A percentile compares a stretch with the other conserved stretches of the same genome.
phyloP scores from a whole-genome alignment of 1,140 invertebrate species.

The Gryon sp. region DNA sequence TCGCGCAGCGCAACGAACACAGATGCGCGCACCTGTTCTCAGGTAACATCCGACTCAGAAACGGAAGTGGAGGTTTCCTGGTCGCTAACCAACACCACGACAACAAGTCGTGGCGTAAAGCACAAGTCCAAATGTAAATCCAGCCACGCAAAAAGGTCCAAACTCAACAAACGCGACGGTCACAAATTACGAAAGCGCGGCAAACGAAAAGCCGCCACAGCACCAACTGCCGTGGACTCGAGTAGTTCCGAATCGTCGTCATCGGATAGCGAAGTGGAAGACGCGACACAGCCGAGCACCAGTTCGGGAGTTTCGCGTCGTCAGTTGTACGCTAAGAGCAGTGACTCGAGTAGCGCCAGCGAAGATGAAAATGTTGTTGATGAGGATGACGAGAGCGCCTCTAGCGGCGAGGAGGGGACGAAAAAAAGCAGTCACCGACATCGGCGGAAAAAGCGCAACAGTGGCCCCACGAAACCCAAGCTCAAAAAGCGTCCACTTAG shows the following conservation, averaged over 20 bases:
- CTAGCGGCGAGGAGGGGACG: not conserved
- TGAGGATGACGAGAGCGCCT: slow-evolving; percentile 20
- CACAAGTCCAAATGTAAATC: slow-evolving; percentile 69
- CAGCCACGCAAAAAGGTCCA: slow-evolving; percentile 67
- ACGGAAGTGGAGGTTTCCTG: slow-evolving; percentile 22
- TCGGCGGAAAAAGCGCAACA: slow-evolving; percentile 37
- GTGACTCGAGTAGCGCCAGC: slow-evolving; percentile 62
- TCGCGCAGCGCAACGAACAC: not conserved
- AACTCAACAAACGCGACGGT: slow-evolving; percentile 66
- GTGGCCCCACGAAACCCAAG: not conserved
- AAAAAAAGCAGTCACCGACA: slow-evolving; percentile 23
- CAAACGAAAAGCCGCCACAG: slow-evolving; percentile 28
- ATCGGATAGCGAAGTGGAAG: slow-evolving; percentile 49
- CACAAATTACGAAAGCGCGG: slow-evolving; percentile 48
- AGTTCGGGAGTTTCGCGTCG: slow-evolving; percentile 73
- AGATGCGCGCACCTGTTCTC: not conserved
- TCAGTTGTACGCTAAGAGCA: slow-evolving; percentile 65
- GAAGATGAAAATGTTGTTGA: no score
- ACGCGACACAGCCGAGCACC: slow-evolving; percentile 76
- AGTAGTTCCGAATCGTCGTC: slow-evolving; percentile 47
- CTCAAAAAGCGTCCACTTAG: slow-evolving; percentile 1
- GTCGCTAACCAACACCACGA: not conserved
- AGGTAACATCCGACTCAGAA: slow-evolving; percentile 18
- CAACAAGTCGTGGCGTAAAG: no score
- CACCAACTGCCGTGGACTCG: slow-evolving; percentile 52